Conservation (phyloP, 2,113 vertebrate species). For the Cavia porcellus region DNA sequence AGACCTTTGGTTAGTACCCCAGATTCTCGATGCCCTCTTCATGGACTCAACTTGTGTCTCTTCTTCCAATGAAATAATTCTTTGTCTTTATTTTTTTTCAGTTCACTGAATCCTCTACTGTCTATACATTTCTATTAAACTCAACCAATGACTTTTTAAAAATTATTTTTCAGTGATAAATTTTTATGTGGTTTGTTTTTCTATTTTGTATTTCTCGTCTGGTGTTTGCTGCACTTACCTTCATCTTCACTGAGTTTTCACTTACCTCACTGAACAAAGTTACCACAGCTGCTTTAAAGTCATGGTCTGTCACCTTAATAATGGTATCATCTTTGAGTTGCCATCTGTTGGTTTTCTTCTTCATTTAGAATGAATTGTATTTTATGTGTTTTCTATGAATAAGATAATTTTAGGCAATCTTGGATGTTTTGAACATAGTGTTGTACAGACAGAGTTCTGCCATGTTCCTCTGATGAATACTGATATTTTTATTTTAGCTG, state of each 20-base stretch:
- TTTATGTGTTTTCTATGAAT: background rate
- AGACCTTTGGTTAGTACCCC: background rate
- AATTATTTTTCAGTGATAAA: background rate
- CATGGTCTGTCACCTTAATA: background rate
- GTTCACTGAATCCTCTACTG: background rate
- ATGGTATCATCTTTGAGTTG: background rate
- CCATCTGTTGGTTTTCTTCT: background rate
- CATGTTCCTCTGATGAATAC: background rate
- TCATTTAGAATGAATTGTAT: background rate
- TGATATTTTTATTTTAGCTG: background rate
- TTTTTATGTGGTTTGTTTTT: background rate
- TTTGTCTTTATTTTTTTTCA: conserved; percentile 22
- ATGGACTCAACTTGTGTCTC: background rate
- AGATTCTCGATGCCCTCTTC: background rate
- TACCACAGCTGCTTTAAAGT: background rate
- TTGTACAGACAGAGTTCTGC: background rate
- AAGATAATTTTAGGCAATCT: background rate
- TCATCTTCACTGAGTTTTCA: background rate
- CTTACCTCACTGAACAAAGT: background rate
- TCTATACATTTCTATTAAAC: background rate
- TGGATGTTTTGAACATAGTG: background rate
- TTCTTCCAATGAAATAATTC: background rate
- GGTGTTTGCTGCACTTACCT: background rate
- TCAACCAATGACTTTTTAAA: background rate
- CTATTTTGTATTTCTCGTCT: background rate